Conservation (phyloP, 1,140 invertebrate species). For the Drosophila sp. region DNA sequence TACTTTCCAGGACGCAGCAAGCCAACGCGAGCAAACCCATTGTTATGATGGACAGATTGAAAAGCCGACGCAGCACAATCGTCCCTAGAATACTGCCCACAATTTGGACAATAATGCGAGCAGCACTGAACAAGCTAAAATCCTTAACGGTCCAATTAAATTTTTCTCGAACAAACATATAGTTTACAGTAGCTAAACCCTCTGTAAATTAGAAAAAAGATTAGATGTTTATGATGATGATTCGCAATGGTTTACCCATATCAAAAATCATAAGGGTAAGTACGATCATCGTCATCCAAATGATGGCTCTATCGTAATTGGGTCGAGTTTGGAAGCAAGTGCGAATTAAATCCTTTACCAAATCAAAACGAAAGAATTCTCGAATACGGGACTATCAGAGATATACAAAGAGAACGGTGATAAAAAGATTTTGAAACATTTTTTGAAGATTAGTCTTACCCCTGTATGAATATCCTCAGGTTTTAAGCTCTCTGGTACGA, state of each 20-base stretch:
- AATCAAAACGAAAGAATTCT: slow-evolving; percentile 85
- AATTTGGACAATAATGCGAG: slow-evolving; percentile 83
- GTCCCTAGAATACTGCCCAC: slow-evolving; percentile 84
- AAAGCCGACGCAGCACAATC: slow-evolving; percentile 83
- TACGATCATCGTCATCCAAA: slow-evolving; percentile 86
- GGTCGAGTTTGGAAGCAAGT: slow-evolving; percentile 86
- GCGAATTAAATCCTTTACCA: slow-evolving; percentile 86
- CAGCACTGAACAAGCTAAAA: slow-evolving; percentile 85
- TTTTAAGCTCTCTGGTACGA: slow-evolving; percentile 74
- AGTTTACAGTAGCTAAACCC: slow-evolving; percentile 82
- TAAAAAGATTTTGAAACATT: too few relatives aligned
- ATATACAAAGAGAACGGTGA: not conserved
- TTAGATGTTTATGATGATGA: not conserved
- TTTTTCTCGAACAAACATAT: slow-evolving; percentile 86
- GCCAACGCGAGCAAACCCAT: slow-evolving; percentile 68
- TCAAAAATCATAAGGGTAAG: slow-evolving; percentile 85
- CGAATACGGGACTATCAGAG: slow-evolving; percentile 63
- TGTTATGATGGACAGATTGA: slow-evolving; percentile 64
- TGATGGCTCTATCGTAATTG: slow-evolving; percentile 85
- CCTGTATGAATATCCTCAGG: slow-evolving; percentile 63
- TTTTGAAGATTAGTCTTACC: slow-evolving; percentile 31
- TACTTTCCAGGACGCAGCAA: slow-evolving; percentile 82
- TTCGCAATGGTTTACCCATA: slow-evolving; percentile 59
- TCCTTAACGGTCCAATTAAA: slow-evolving; percentile 87
- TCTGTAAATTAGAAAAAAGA: not conserved